Evolutionary conservation across 2,113 vertebrate species (phyloP), one percentile per base, ranked within the genome.

Genomic region (Suncus etruscus): DNA sequence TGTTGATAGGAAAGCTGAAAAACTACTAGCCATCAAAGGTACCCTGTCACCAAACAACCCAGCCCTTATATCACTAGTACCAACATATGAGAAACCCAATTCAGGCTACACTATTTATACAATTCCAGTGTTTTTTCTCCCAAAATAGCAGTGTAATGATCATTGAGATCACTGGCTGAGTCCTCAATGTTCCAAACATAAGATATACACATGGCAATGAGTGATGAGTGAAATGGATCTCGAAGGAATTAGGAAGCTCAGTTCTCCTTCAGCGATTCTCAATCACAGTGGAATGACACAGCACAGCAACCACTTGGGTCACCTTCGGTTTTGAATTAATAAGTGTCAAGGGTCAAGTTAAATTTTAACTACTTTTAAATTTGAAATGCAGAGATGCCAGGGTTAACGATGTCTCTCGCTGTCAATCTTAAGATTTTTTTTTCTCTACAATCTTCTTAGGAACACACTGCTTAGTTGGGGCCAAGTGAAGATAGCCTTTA

Each of bases 361-460:
- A 90, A 12, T 31, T 61, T 51, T 47, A 73, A 88, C 25, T 76
- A n/a, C 4, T 3, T 94, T 91, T 72, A 69, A 66, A 87, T 16
- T 69, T 54, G 51, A 75, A 89, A 29, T 11, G 72, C 11, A n/a
- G 29, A 86, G 39, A 66, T 75, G 48, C 63, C 39, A 50, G 73
- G 14, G 31, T 65, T 83, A 72, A 78, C 70, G 31, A 50, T 18
- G 9, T 39, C 14, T 84, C 32, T 79, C 83, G 31, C 1, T 11
- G n/a, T 72, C n/a, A 76, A 31, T 69, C 29, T 15, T 15, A 14
- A 39, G 7, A 72, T 15, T 70, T 39, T 39, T 27, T 12, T 70
- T 70, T 32, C 69, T 72, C 22, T 61, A 61, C 18, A 61, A 61
- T 18, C 18, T 61, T 22, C 18, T 39, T 45, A 24, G 11, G 27